Evolutionary conservation across 2,797 vertebrate genomes (phyloP), one percentile per base, ranked within the genome.

Genomic region (Valencia hispanica): DNA sequence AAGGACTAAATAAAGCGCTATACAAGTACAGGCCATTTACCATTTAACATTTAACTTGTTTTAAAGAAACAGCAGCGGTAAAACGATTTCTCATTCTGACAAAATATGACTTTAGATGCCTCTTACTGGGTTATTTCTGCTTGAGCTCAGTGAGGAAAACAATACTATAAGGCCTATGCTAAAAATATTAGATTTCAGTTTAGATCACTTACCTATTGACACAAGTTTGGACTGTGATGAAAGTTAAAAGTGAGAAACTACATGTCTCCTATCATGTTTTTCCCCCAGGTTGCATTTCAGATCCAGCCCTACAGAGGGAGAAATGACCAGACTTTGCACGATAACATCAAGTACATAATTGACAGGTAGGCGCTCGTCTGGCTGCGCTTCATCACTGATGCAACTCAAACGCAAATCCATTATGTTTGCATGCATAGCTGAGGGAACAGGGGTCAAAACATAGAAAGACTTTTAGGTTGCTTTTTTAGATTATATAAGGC

Each of bases 291-390:
- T 71, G 84, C 94, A 27, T 93, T 94, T 86, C 92, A 91, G 81
- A 89, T 94, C 73, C 91, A 93, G 51, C 83, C 88, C 1, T 94
- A 97, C 90, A 93, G 95, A 86, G 96, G 95, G 61, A 93, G 96
- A 34, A 95, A 95, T 10, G 96, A 97, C 87, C 91, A 92, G 91
- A 96, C 92, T 1, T 92, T 98, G 79, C 96, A 96, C 5, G 96
- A 97, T 84, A 97, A 97, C 83, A 91, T 97, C 93, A 97, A 96
- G 92, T 97, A 97, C 88, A 97, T 98, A 83, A 94, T 97, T 75
- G 96, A 97, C 95, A 97, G 95, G 97, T 97, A 94, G 88, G 95
- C 86, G 34, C 65, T 74, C 32, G 43, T 74, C 69, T 51, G 45
- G 55, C 68, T 75, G 66, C 45, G 12, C 77, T 32, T 69, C 69